A percentile compares a stretch with the other conserved stretches of the same genome.
Evolutionary conservation across 2,888 invertebrate genomes (phyloP).

Genomic region (Zaprionus bogoriensis): DNA sequence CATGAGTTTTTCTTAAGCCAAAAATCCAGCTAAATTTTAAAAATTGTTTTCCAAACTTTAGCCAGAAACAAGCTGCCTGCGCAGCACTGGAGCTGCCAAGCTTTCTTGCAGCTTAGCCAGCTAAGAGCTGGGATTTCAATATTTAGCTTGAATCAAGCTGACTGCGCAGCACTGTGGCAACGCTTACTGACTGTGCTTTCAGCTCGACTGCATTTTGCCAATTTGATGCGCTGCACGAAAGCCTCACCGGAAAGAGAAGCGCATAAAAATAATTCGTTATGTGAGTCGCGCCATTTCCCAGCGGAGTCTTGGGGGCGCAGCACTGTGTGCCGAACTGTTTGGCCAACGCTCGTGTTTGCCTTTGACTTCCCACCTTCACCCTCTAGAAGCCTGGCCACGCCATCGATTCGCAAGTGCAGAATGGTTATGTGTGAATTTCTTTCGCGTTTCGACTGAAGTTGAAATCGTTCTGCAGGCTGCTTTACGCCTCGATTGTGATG

Average conservation of each 20-base stretch:
- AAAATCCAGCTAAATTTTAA: background rate
- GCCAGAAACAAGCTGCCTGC: background rate
- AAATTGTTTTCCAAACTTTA: background rate
- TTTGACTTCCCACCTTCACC: too few species aligned
- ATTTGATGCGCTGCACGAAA: conserved; percentile 37
- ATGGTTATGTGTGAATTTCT: conserved; percentile 24
- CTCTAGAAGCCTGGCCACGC: background rate
- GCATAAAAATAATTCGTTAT: conserved; percentile 64
- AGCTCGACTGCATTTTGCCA: conserved; percentile 53
- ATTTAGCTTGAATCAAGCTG: background rate
- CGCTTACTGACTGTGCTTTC: conserved; percentile 9
- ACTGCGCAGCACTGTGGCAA: background rate
- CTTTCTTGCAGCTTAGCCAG: too few species aligned
- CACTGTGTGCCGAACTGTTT: background rate
- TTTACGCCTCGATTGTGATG: too few species aligned
- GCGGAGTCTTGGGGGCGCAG: background rate
- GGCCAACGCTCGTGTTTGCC: conserved; percentile 19
- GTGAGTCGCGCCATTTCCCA: conserved; percentile 48
- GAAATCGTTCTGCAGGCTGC: conserved; percentile 36
- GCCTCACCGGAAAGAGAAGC: conserved; percentile 24
- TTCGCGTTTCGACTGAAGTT: conserved; percentile 42
- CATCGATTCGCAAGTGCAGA: background rate
- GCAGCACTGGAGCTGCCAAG: too few species aligned
- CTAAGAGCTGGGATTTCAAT: too few species aligned
- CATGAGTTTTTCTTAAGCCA: background rate